Conservation (phyloP, 2,113 vertebrate species). For the Cathartes aura region DNA sequence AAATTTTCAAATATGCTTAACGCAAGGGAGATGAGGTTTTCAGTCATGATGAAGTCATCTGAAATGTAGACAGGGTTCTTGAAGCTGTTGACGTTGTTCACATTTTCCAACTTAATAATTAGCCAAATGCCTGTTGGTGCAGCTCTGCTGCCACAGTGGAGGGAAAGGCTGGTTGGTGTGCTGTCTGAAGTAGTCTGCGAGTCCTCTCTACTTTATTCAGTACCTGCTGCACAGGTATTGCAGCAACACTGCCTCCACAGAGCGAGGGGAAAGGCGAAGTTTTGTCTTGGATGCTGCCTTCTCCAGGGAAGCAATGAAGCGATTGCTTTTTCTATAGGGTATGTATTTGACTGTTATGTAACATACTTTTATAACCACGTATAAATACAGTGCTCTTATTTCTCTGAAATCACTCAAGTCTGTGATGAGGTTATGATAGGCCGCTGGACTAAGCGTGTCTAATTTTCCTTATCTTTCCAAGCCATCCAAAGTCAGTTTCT, state of each 20-base stretch:
- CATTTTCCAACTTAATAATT: neutral
- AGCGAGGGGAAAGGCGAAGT: too few species aligned
- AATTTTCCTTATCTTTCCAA: neutral
- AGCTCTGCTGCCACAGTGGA: neutral
- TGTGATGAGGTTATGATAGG: neutral
- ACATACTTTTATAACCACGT: fast-evolving
- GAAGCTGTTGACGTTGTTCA: neutral
- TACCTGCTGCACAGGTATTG: neutral
- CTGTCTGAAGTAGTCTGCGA: neutral
- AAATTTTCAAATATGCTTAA: neutral
- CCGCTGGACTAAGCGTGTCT: fast-evolving
- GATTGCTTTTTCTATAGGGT: neutral
- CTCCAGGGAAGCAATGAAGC: neutral
- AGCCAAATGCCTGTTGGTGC: neutral
- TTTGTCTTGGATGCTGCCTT: neutral
- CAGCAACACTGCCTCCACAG: neutral
- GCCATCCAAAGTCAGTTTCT: neutral
- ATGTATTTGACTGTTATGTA: fast-evolving
- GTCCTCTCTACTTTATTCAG: neutral
- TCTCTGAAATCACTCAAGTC: neutral
- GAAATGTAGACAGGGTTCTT: neutral
- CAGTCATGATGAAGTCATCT: neutral
- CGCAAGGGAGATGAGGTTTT: neutral
- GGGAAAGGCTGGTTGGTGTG: neutral
- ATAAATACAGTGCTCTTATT: neutral